Conservation (phyloP, 2,888 invertebrate species). For the Ectemnius lituratus region DNA sequence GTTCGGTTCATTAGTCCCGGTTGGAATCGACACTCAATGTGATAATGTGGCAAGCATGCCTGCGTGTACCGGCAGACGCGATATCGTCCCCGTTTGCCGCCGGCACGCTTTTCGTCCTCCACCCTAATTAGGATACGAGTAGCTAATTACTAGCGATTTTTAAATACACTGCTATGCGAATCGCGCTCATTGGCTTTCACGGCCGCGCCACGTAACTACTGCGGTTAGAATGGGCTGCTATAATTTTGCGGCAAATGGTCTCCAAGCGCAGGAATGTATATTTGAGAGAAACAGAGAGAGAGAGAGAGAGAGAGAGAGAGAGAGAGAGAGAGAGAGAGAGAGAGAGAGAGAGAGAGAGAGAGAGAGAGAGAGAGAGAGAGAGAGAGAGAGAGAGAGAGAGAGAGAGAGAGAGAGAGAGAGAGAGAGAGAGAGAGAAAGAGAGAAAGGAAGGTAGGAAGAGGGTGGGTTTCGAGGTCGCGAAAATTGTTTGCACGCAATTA, state of each 20-base stretch:
- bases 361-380: neutral
- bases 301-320: too few species aligned
- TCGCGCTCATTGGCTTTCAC: neutral
- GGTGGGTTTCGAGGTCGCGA: neutral
- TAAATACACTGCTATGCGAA: neutral
- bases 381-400: too few species aligned
- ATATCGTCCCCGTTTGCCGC: conserved; percentile 9
- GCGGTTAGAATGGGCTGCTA: neutral
- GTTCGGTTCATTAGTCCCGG: conserved; percentile 46
- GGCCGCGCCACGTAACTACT: neutral
- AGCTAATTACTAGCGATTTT: conserved; percentile 5
- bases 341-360: too few species aligned
- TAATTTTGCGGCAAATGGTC: neutral
- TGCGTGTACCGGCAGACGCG: conserved; percentile 14
- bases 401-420: too few species aligned
- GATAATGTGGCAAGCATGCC: conserved; percentile 30
- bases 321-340: neutral
- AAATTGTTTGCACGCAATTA: conserved; percentile 6
- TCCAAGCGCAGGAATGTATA: neutral
- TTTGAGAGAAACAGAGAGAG: too few species aligned
- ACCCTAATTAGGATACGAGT: neutral
- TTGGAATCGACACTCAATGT: conserved; percentile 30
- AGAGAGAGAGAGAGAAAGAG: too few species aligned
- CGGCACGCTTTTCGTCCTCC: neutral
- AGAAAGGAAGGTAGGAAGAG: neutral